Evolutionary conservation across 2,113 vertebrate species (phyloP).

Genomic region (Podarcis cretensis): DNA sequence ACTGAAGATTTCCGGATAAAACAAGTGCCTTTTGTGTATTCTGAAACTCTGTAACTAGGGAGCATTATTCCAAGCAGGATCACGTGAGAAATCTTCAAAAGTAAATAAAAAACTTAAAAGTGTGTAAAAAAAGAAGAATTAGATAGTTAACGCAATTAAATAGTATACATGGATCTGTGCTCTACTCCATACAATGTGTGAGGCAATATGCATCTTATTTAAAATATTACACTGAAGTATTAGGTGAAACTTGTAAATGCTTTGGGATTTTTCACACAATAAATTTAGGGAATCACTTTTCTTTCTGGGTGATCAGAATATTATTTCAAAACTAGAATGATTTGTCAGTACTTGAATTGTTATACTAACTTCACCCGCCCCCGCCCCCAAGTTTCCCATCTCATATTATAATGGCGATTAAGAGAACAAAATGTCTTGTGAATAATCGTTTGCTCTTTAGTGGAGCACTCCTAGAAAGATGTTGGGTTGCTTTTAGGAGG

Average conservation of each 20-base stretch:
- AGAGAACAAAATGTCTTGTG: neutral
- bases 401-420: neutral
- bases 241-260: neutral
- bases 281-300: neutral
- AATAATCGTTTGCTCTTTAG: neutral
- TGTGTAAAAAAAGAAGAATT: neutral
- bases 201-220: neutral
- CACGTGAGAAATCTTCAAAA: neutral
- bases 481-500: neutral
- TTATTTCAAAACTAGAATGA: neutral
- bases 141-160: too few species aligned
- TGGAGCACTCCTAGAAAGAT: neutral
- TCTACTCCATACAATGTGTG: neutral
- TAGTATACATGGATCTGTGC: neutral
- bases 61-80: neutral
- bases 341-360: neutral
- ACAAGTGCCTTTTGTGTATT: neutral
- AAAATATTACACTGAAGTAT: neutral
- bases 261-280: neutral
- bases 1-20: neutral
- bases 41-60: too few species aligned
- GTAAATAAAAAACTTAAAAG: neutral
- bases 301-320: neutral
- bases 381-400: neutral
- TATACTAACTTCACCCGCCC: too few species aligned